Percentiles rank a stretch among this genome's conserved stretches.
Conservation (phyloP, 2,888 invertebrate genomes). For the Sisyra nigra region DNA sequence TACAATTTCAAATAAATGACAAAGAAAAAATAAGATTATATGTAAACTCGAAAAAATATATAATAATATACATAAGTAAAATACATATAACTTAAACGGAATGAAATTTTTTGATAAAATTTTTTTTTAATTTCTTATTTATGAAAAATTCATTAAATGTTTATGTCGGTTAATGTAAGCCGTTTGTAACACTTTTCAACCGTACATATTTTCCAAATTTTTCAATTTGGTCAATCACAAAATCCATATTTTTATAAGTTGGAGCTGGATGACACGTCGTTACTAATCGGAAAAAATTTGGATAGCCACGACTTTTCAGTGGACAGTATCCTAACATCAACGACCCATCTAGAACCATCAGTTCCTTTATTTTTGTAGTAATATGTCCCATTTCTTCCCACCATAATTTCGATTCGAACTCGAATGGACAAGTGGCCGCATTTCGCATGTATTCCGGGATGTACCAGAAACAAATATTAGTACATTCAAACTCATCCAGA, state of each 20-base stretch:
- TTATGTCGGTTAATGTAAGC: no score
- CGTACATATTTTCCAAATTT: conserved; percentile 29
- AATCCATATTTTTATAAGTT: conserved; percentile 38
- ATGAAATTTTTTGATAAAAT: neutral
- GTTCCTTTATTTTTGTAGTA: conserved; percentile 55
- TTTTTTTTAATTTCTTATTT: neutral
- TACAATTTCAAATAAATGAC: no score
- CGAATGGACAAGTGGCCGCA: conserved; percentile 10
- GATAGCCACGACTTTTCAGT: conserved; percentile 36
- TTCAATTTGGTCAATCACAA: conserved; percentile 46
- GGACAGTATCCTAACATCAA: conserved; percentile 69
- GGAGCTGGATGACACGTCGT: conserved; percentile 54
- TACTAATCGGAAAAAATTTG: conserved; percentile 64
- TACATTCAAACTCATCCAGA: conserved; percentile 45
- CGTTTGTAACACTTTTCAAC: no score
- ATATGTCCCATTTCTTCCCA: conserved; percentile 34
- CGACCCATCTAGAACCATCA: conserved; percentile 42
- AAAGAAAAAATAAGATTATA: no score
- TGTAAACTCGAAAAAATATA: no score
- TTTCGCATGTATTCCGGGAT: conserved; percentile 38
- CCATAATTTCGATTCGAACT: conserved; percentile 31
- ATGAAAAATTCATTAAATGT: no score
- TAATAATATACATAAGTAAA: no score
- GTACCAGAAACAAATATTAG: conserved; percentile 87
- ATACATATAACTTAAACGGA: no score